Base-by-base conservation (phyloP, 2,113 vertebrate species). In the Myocastor coypus region DNA sequence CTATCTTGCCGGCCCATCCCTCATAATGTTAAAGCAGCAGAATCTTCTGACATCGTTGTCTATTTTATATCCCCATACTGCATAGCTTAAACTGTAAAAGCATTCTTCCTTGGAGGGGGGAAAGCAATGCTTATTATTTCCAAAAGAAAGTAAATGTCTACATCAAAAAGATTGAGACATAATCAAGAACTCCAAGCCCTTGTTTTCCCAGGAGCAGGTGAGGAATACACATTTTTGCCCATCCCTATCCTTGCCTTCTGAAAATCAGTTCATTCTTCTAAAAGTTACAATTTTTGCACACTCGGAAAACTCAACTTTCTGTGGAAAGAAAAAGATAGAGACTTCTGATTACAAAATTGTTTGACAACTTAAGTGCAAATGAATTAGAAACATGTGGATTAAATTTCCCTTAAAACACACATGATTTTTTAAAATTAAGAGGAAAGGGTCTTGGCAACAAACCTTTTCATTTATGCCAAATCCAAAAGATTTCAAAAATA, bases 371-470 rank as follows among this genome's bases (percentile, higher is more conserved):
- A 93, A 97, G 93, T 97, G 92, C 87, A 94, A 97, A 97, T 87
- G 95, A 97, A 97, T 97, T 77, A 96, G 95, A 96, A 97, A 96
- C 97, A 98, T 89, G 95, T 97, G 96, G 83, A 97, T 97, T 97
- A 97, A 95, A 97, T 98, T 96, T 96, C 87, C 94, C 97, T 97
- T 97, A 87, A 97, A 97, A 96, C 94, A 96, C 92, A 96, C 88
- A 96, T 75, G 94, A 96, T 78, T 94, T 96, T 97, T 97, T 91
- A 83, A 96, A 97, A 96, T 97, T 95, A 96, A 86, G 87, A 94
- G 85, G 88, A 96, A 94, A 96, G 83, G 77, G 32, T 34, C 71
- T 97, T 97, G 95, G 96, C 97, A 94, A 96, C 59, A 94, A 96
- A 63, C 22, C 88, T 94, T 97, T 91, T 59, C 22, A 7, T 88